Evolutionary conservation across 2,888 invertebrate genomes (phyloP), one percentile per base, ranked within the genome.

Genomic region (Magallana nippona): DNA sequence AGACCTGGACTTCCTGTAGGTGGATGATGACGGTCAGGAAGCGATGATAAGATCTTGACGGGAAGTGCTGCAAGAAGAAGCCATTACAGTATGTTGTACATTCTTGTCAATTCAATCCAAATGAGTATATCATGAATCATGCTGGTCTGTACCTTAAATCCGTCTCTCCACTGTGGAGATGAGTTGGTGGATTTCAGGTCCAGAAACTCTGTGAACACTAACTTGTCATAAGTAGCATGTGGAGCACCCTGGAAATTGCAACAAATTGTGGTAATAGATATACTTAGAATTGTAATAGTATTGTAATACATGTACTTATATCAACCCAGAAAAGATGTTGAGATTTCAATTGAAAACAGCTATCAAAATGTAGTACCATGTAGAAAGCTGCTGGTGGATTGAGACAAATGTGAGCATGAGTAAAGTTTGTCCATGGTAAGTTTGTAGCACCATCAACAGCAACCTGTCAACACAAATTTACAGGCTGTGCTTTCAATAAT

Each of bases 301-400:
- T n/a, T n/a, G n/a, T n/a, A n/a, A n/a, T n/a, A n/a, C n/a, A n/a
- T n/a, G n/a, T n/a, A 32, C 2, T n/a, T 3, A 80, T 10, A 80
- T 19, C 3, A 60, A n/a, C 32, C n/a, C 1, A 27, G 22, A 10
- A 56, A 19, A 57, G 55, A 27, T 27, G 27, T 27, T 60, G 17
- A 17, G n/a, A n/a, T n/a, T n/a, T n/a, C n/a, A n/a, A n/a, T n/a
- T n/a, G n/a, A n/a, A n/a, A 15, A 55, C 2, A n/a, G 10, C n/a
- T 60, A n/a, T 10, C 85, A 89, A 84, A 60, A 5, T n/a, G 60
- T 27, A 22, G 0, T 87, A 93, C 93, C 92, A 91, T 88, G 87
- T 94, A 94, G 87, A 93, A 93, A 1, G 93, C 92, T 77, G 92
- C 94, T 15, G 94, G 94, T 78, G 94, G 94, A 82, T 93, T 93